Percentiles rank a stretch among this genome's conserved stretches.
Conservation (phyloP, 2,797 vertebrate species). For the Chaunax sp. region DNA sequence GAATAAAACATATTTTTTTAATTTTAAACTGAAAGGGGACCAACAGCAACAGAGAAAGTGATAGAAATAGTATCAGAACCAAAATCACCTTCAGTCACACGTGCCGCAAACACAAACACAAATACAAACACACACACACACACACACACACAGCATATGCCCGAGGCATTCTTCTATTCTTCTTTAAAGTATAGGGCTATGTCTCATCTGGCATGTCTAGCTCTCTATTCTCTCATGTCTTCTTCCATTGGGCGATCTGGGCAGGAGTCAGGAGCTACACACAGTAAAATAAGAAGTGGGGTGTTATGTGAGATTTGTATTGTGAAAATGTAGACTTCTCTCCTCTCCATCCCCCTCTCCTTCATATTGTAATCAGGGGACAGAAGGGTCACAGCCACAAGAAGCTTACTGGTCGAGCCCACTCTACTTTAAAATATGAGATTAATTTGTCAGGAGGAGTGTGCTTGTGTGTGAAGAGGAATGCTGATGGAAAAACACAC, state of each 20-base stretch:
- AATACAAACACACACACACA: slow-evolving; percentile 31
- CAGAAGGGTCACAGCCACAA: slow-evolving; percentile 58
- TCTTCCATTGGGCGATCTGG: slow-evolving; percentile 63
- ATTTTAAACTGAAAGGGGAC: slow-evolving; percentile 27
- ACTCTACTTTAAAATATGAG: slow-evolving; percentile 69
- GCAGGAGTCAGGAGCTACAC: slow-evolving; percentile 63
- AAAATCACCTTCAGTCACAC: slow-evolving; percentile 51
- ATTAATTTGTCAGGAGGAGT: slow-evolving; percentile 71
- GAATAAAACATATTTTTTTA: slow-evolving; percentile 3
- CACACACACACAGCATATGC: slow-evolving; percentile 50
- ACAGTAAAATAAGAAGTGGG: slow-evolving; percentile 47
- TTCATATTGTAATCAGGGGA: slow-evolving; percentile 55
- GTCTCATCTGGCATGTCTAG: slow-evolving; percentile 64
- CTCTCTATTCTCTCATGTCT: slow-evolving; percentile 65
- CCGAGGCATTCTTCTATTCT: slow-evolving; percentile 59
- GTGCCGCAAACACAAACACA: slow-evolving; percentile 9
- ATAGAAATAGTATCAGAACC: slow-evolving; percentile 58
- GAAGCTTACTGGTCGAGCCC: slow-evolving; percentile 66
- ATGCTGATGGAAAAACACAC: slow-evolving; percentile 34
- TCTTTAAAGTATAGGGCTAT: slow-evolving; percentile 68
- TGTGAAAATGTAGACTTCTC: slow-evolving; percentile 58
- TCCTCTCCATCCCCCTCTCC: not conserved
- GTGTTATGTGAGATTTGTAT: slow-evolving; percentile 64
- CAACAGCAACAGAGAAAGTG: slow-evolving; percentile 33
- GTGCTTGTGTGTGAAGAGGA: slow-evolving; percentile 17